These are phyloP conservation scores for Prinia subflava DNA, from an alignment of 2,113 vertebrate genomes.

Conservation along the genomic window DNA sequence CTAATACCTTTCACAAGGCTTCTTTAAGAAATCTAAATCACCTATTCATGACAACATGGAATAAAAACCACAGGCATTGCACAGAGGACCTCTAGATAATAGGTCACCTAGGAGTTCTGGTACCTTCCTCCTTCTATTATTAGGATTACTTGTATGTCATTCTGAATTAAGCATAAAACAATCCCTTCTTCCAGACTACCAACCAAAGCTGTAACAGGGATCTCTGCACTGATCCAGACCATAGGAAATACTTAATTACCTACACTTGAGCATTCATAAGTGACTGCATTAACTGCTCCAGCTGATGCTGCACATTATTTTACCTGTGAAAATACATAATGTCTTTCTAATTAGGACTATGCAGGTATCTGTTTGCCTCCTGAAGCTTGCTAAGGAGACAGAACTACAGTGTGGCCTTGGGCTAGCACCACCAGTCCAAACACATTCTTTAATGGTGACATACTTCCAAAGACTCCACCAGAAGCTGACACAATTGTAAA, in stretches of 20 bases:
- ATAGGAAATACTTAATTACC: slow-evolving; percentile 43
- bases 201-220: slow-evolving; percentile 9
- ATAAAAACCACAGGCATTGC: background rate
- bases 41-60: background rate
- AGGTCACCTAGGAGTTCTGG: slow-evolving; percentile 20
- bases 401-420: background rate
- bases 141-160: background rate
- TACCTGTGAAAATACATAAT: slow-evolving; percentile 4
- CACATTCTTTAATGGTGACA: slow-evolving; percentile 10
- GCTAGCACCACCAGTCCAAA: slow-evolving; percentile 16
- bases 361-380: background rate
- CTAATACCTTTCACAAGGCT: background rate
- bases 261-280: slow-evolving; percentile 27
- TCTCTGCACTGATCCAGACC: background rate
- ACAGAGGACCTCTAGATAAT: slow-evolving; percentile 26
- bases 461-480: slow-evolving; percentile 24
- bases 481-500: background rate
- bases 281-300: slow-evolving; percentile 15
- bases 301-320: slow-evolving; percentile 16
- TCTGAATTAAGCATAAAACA: slow-evolving; percentile 28
- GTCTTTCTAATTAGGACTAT: slow-evolving; percentile 11
- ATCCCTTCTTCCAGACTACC: slow-evolving; percentile 39
- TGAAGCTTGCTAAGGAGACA: slow-evolving; percentile 38
- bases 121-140: slow-evolving; percentile 28
- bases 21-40: background rate